Evolutionary conservation across 2,113 vertebrate species (phyloP).

Genomic region (Cephalopholis sonnerati): DNA sequence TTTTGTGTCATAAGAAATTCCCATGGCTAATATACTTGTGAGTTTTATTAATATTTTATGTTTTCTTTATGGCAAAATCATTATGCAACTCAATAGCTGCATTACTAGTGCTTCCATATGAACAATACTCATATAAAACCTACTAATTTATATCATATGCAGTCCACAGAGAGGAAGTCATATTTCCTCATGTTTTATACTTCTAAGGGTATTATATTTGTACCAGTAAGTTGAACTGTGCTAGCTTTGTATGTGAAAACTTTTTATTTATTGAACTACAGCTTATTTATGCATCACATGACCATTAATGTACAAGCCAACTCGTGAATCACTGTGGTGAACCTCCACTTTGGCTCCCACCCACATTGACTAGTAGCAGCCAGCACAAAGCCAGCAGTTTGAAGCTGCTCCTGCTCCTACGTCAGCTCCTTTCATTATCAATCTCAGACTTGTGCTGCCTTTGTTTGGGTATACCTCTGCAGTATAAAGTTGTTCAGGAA

Average conservation of each 20-base stretch:
- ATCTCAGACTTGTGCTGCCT: constrained; percentile 21
- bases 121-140: too few relatives aligned
- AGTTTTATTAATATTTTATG: background rate
- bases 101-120: background rate
- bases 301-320: constrained; percentile 19
- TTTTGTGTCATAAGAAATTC: background rate
- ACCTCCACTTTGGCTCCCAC: constrained; percentile 27
- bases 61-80: background rate
- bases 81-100: background rate
- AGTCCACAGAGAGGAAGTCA: background rate
- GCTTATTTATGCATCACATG: constrained; percentile 34
- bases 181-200: background rate
- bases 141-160: background rate
- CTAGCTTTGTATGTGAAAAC: background rate
- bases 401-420: constrained; percentile 19
- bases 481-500: constrained; percentile 26
- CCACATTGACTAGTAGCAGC: background rate
- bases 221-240: background rate
- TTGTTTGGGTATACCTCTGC: constrained; percentile 52
- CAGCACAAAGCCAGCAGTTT: constrained; percentile 11
- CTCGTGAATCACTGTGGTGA: constrained; percentile 32
- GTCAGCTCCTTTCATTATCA: constrained; percentile 20
- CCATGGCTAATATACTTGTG: background rate
- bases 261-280: constrained; percentile 10
- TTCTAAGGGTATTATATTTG: background rate